Conservation (phyloP, 2,797 vertebrate genomes). For the Danio choprae region DNA sequence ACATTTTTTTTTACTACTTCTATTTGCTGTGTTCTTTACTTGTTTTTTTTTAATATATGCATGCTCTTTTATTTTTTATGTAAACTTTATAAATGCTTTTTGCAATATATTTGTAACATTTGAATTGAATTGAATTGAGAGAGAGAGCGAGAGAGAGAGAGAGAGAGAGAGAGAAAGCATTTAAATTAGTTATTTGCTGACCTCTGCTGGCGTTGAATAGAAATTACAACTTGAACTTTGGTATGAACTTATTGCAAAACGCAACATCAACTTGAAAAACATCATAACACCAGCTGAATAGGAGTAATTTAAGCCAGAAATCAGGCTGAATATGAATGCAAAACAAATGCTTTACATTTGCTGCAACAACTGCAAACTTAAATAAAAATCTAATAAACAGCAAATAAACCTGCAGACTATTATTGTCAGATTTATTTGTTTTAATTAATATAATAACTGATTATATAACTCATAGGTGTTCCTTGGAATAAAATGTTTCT, state of each 20-base stretch:
- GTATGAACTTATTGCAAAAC: neutral
- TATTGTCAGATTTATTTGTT: neutral
- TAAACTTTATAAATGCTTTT: too few species aligned
- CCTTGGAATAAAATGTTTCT: neutral
- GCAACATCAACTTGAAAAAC: neutral
- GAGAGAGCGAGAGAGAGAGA: neutral
- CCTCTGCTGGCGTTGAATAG: conserved; percentile 14
- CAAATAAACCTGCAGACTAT: neutral
- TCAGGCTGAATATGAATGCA: neutral
- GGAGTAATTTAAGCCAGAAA: neutral
- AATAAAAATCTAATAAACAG: neutral
- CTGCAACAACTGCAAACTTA: neutral
- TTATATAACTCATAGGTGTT: neutral
- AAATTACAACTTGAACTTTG: conserved; percentile 6
- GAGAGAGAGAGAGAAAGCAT: neutral
- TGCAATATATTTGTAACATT: too few species aligned
- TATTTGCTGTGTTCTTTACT: too few species aligned
- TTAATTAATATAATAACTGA: neutral
- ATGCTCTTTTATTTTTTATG: too few species aligned
- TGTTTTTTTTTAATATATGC: too few species aligned
- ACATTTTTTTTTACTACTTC: too few species aligned
- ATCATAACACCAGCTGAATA: neutral
- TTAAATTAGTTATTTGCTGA: conserved; percentile 3
- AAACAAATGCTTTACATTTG: neutral
- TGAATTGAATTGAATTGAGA: too few species aligned